Conservation (phyloP, 64 coral and sea anemone genomes). For the Actinia equina region DNA sequence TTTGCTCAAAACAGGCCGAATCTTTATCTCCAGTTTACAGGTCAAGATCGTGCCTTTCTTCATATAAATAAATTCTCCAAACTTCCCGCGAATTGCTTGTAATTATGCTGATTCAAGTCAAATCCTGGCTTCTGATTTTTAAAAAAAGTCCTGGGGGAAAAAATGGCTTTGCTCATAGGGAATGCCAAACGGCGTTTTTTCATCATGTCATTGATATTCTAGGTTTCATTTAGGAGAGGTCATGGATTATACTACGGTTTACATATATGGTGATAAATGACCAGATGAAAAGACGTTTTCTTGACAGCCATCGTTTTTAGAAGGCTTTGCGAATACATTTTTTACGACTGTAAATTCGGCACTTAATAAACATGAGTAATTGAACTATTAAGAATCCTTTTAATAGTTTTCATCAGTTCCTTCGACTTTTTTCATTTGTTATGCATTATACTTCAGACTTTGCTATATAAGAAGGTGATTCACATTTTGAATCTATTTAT, state of each 20-base stretch:
- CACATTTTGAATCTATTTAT: no score
- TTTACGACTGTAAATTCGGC: neutral
- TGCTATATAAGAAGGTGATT: no score
- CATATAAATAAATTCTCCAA: neutral
- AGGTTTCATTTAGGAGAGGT: neutral
- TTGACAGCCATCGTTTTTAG: neutral
- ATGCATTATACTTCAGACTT: no score
- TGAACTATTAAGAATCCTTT: no score
- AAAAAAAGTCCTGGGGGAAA: neutral
- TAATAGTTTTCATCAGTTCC: no score
- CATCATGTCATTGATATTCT: neutral
- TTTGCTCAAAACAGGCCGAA: neutral
- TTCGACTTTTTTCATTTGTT: no score
- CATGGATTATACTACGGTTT: neutral
- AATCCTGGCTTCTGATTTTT: neutral
- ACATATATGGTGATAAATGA: constrained; percentile 3
- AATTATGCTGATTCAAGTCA: neutral
- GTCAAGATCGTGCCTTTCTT: neutral
- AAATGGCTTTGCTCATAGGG: no score
- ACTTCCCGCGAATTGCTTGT: neutral
- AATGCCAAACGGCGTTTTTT: no score
- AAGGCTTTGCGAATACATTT: no score
- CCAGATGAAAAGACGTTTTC: neutral
- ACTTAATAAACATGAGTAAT: neutral
- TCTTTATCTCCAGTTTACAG: neutral